Base-by-base conservation (phyloP, 2,797 vertebrate genomes). In the Adrianichthys oophorus region DNA sequence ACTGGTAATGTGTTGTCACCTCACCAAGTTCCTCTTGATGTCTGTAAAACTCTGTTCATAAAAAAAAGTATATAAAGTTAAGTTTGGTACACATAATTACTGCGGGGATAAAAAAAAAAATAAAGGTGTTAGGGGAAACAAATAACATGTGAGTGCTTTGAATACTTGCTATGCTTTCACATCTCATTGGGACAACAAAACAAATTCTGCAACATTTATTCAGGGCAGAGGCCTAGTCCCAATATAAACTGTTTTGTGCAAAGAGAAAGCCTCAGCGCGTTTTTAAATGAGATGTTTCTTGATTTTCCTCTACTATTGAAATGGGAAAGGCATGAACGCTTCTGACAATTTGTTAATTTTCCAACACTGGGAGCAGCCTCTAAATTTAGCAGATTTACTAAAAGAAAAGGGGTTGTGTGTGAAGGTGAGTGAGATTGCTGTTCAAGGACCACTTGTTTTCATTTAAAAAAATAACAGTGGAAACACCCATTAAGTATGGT, bases 1-100 rank as follows among this genome's bases (percentile, higher is more conserved):
- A 21, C n/a, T 55, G 54, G 68, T 68, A 50, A 71, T 52, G 18
- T 51, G 48, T 66, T 70, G 61, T 51, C 51, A 65, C 48, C 47
- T 62, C 4, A 5, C 47, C 29, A 46, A 43, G 54, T 50, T 59
- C 45, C 54, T 63, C 48, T 41, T 46, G 60, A 60, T 68, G 72
- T 41, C 46, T 68, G 41, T 65, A 44, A 47, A 65, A 59, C 50
- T 45, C 16, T 21, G 15, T n/a, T 26, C 4, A 10, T 44, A 40
- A 55, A 45, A 12, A 26, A 29, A 29, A 29, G 26, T 29, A 29
- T 29, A 6, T 21, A 26, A 26, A 26, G 26, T 26, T 26, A 37
- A 37, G 32, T 37, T 37, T 13, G 10, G 10, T 37, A 12, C 32
- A 37, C 10, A 12, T 37, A 37, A 12, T 12, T 13, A 37, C 10